A percentile compares a stretch with the other conserved stretches of the same genome.
These are phyloP conservation scores for Acanthosepion esculentum DNA, from an alignment of 2,888 invertebrate species.

Conservation along the genomic window DNA sequence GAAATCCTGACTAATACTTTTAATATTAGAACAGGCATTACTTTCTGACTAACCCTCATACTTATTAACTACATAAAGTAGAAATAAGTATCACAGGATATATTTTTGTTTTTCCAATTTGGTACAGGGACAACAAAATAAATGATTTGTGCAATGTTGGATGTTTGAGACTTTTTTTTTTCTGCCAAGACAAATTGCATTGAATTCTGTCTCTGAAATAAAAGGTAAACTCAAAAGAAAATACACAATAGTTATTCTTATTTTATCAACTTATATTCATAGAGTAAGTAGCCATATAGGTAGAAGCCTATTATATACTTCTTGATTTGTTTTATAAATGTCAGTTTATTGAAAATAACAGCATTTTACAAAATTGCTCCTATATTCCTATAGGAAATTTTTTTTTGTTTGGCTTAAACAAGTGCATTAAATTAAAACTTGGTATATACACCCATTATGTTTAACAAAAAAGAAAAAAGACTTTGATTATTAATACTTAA, in stretches of 20 bases:
- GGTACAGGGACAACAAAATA: not conserved
- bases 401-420: not conserved
- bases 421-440: not conserved
- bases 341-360: not conserved
- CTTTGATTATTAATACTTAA: too few relatives aligned
- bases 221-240: not conserved
- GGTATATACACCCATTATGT: not conserved
- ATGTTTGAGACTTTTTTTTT: not conserved
- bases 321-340: not conserved
- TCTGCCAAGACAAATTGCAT: not conserved
- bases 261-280: not conserved
- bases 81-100: not conserved
- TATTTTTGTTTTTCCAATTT: not conserved
- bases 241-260: too few relatives aligned
- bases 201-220: not conserved
- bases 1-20: too few relatives aligned
- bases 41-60: not conserved
- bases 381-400: not conserved
- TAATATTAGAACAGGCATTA: too few relatives aligned
- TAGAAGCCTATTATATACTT: not conserved
- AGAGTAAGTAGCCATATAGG: not conserved
- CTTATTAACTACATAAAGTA: not conserved
- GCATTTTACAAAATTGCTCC: not conserved
- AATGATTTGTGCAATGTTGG: not conserved
- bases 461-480: not conserved